Conservation (phyloP, 2,888 invertebrate genomes). For the Pterostichus niger region DNA sequence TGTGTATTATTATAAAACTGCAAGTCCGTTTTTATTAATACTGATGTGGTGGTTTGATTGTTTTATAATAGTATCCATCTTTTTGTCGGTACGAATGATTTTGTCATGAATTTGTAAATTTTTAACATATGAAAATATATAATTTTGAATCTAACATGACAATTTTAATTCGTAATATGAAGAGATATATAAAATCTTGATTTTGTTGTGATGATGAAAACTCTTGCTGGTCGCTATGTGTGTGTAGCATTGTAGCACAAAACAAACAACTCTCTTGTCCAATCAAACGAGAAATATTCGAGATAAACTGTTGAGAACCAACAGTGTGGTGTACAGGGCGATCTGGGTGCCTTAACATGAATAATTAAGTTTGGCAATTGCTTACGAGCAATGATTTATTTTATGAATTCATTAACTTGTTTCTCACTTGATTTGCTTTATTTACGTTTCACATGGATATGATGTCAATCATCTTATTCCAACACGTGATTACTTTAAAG, state of each 20-base stretch:
- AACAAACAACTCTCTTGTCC: slow-evolving; percentile 60
- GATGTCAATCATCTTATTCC: slow-evolving; percentile 29
- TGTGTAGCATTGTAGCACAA: slow-evolving; percentile 67
- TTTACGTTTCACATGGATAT: slow-evolving; percentile 60
- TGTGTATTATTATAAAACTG: slow-evolving; percentile 78
- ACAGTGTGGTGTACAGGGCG: slow-evolving; percentile 67
- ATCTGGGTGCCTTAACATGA: slow-evolving; percentile 67
- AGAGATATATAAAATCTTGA: background rate
- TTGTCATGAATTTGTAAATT: slow-evolving; percentile 62
- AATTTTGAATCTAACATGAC: slow-evolving; percentile 53
- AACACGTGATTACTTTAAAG: slow-evolving; percentile 51
- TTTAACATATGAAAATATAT: slow-evolving; percentile 36
- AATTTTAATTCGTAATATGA: slow-evolving; percentile 61
- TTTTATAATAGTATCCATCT: slow-evolving; percentile 43
- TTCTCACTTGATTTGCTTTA: slow-evolving; percentile 59
- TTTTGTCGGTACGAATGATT: slow-evolving; percentile 61
- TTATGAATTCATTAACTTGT: slow-evolving; percentile 47
- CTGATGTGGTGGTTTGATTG: slow-evolving; percentile 51
- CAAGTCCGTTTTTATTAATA: slow-evolving; percentile 15
- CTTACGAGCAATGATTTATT: slow-evolving; percentile 63
- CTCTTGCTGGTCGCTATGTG: slow-evolving; percentile 66
- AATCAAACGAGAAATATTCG: slow-evolving; percentile 64
- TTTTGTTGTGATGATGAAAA: slow-evolving; percentile 25
- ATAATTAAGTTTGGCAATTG: slow-evolving; percentile 66
- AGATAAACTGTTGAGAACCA: slow-evolving; percentile 63